Conservation (phyloP, 2,888 invertebrate genomes). For the Seladonia tumulorum region DNA sequence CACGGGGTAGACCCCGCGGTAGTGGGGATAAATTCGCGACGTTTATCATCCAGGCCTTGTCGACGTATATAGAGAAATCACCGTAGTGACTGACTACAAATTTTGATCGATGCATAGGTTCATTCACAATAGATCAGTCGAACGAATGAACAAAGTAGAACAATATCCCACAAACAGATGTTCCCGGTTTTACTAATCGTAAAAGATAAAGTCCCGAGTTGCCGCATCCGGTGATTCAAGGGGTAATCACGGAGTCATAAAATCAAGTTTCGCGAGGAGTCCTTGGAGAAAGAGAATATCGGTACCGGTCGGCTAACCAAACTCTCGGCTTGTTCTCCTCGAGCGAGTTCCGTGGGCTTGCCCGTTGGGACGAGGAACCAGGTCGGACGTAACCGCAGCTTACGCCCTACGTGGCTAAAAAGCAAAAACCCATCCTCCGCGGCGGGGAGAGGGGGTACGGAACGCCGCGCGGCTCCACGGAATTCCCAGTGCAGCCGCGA, state of each 20-base stretch:
- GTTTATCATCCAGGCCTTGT: too few species aligned
- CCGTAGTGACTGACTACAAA: neutral
- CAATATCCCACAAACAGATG: neutral
- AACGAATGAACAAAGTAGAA: neutral
- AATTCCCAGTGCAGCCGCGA: slow-evolving; percentile 71
- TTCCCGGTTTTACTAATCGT: neutral
- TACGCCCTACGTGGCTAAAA: slow-evolving; percentile 70
- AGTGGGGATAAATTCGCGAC: too few species aligned
- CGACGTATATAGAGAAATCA: too few species aligned
- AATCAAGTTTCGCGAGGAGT: slow-evolving; percentile 62
- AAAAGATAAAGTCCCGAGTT: neutral
- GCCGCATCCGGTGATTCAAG: slow-evolving; percentile 35
- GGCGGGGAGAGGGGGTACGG: neutral
- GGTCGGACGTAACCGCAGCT: slow-evolving; percentile 68
- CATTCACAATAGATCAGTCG: neutral
- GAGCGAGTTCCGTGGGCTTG: slow-evolving; percentile 33
- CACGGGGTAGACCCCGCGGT: too few species aligned
- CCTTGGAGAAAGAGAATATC: slow-evolving; percentile 46
- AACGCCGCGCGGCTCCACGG: slow-evolving; percentile 54
- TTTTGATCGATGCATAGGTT: neutral
- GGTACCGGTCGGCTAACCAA: slow-evolving; percentile 56
- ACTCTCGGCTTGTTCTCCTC: slow-evolving; percentile 56
- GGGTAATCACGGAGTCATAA: slow-evolving; percentile 66
- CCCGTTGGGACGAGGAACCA: slow-evolving; percentile 52
- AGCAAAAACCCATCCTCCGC: slow-evolving; percentile 56